These are phyloP conservation scores for Apostichopus parvimensis DNA, from an alignment of 35 echinoderm and acorn worm species.

Conservation along the genomic window DNA sequence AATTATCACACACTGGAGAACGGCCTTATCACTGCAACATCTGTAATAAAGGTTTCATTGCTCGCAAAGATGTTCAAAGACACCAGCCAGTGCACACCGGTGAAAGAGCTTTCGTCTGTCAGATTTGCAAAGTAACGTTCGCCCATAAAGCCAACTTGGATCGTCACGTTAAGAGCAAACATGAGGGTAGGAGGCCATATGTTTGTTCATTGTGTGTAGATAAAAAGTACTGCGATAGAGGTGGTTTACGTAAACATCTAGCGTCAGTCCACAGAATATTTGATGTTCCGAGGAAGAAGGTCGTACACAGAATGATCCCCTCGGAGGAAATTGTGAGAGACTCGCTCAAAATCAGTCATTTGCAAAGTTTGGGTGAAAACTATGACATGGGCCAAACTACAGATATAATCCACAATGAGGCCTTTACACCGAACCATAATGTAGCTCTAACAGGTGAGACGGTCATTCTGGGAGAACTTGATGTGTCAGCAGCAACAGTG, in stretches of 20 bases:
- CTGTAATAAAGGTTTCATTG: conserved; percentile 52
- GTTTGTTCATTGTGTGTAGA: conserved; percentile 48
- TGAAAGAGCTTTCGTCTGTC: conserved; percentile 37
- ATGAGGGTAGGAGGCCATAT: conserved; percentile 41
- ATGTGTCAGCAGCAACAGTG: not conserved
- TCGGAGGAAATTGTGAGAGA: too few species aligned
- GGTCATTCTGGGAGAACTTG: not conserved
- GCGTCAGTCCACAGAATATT: conserved; percentile 38
- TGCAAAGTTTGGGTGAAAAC: not conserved
- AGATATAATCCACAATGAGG: not conserved
- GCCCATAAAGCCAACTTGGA: conserved; percentile 46
- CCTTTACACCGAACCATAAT: not conserved
- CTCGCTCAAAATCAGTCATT: too few species aligned
- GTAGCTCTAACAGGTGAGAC: not conserved
- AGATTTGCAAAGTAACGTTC: conserved; percentile 22
- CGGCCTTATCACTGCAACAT: conserved; percentile 41
- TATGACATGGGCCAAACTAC: not conserved
- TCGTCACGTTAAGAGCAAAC: conserved; percentile 45
- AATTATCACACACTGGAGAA: conserved; percentile 45
- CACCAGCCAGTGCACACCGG: conserved; percentile 55
- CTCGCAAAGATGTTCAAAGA: conserved; percentile 37
- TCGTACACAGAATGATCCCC: conserved; percentile 1
- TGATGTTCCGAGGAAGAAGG: conserved; percentile 42
- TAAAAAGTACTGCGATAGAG: conserved; percentile 53
- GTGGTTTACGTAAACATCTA: conserved; percentile 49